Evolutionary conservation across 2,888 invertebrate species (phyloP).

Genomic region (Euzetes globulus): DNA sequence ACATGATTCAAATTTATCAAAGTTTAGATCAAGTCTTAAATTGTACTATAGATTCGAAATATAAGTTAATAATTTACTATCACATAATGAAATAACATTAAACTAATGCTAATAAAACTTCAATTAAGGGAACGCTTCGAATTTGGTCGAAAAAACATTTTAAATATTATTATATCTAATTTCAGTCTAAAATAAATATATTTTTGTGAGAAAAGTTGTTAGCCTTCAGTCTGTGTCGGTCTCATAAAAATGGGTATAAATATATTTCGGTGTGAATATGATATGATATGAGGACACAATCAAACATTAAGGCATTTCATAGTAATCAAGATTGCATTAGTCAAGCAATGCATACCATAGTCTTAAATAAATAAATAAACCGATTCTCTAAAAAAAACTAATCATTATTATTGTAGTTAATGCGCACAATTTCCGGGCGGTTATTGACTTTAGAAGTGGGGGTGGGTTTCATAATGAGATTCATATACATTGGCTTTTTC

Average conservation of each 20-base stretch:
- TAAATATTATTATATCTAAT: neutral
- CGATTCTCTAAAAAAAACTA: neutral
- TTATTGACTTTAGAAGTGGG: slow-evolving; percentile 27
- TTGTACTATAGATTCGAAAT: slow-evolving; percentile 6
- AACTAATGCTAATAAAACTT: slow-evolving; percentile 11
- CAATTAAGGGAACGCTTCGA: neutral
- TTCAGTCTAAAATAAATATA: neutral
- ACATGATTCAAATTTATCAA: slow-evolving; percentile 21
- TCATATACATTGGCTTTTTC: neutral
- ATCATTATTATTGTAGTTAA: slow-evolving; percentile 20
- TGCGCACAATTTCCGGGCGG: slow-evolving; percentile 25
- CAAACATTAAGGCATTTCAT: neutral
- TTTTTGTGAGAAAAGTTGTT: slow-evolving; percentile 6
- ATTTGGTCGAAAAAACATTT: neutral
- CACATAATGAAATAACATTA: neutral
- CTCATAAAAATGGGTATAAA: slow-evolving; percentile 13
- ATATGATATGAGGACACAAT: slow-evolving; percentile 23
- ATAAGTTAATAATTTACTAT: neutral
- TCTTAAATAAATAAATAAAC: slow-evolving; percentile 22
- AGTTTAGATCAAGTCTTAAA: neutral
- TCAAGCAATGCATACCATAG: neutral
- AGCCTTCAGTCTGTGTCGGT: neutral
- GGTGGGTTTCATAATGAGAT: slow-evolving; percentile 14
- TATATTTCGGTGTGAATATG: slow-evolving; percentile 12
- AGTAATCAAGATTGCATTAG: slow-evolving; percentile 25